Evolutionary conservation across 2,113 vertebrate genomes (phyloP).

Genomic region (Cephalopterus ornatus): DNA sequence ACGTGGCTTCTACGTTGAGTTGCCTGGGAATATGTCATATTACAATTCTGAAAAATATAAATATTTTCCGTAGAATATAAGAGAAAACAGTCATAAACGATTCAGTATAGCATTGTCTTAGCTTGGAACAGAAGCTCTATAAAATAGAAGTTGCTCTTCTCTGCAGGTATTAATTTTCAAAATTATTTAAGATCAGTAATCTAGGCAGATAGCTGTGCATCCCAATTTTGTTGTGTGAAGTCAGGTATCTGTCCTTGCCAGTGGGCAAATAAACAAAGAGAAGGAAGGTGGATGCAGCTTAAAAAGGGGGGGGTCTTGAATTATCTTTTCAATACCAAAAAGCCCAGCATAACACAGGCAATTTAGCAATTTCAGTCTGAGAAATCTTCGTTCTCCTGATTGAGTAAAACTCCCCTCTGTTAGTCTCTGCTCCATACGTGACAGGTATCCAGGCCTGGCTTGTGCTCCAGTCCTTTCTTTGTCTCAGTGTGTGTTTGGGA

Average conservation of each 20-base stretch:
- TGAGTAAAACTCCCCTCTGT: background rate
- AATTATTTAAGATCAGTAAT: background rate
- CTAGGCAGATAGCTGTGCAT: background rate
- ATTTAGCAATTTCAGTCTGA: background rate
- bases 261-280: background rate
- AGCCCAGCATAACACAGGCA: background rate
- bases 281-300: background rate
- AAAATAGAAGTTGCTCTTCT: background rate
- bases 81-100: background rate
- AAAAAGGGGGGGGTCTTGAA: background rate
- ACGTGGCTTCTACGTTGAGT: background rate
- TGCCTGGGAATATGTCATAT: background rate
- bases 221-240: background rate
- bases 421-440: background rate
- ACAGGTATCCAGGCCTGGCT: background rate
- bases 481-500: background rate
- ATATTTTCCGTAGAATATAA: background rate
- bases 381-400: background rate
- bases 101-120: background rate
- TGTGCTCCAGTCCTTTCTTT: background rate
- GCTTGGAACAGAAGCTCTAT: background rate
- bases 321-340: background rate
- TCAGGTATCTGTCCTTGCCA: background rate
- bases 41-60: background rate
- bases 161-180: background rate